Evolutionary conservation across 2,888 invertebrate genomes (phyloP).

Genomic region (Cacoxenus indagator): DNA sequence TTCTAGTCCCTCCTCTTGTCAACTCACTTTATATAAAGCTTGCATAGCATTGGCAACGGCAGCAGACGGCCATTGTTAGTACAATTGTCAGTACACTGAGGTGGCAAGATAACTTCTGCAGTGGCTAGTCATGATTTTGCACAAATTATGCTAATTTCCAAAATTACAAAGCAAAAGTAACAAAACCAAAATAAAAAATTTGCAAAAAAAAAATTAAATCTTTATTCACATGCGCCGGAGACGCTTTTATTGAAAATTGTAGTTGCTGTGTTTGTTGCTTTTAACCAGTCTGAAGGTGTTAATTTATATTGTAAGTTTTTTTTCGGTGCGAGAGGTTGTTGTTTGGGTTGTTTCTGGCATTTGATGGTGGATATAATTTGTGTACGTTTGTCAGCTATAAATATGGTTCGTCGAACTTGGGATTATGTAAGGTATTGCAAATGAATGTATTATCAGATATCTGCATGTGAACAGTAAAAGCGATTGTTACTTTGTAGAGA

Average conservation of each 20-base stretch:
- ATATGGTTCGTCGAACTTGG: too few species aligned
- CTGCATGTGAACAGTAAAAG: too few species aligned
- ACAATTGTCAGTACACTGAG: too few species aligned
- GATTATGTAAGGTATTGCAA: too few species aligned
- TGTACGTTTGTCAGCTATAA: background rate
- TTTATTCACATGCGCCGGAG: background rate
- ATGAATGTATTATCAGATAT: too few species aligned
- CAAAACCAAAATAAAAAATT: background rate
- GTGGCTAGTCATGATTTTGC: constrained; percentile 57
- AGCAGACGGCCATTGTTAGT: background rate
- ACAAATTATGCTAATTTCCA: constrained; percentile 61
- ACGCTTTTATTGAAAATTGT: background rate
- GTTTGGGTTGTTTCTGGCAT: background rate
- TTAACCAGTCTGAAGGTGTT: constrained; percentile 42
- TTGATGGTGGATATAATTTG: background rate
- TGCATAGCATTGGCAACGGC: background rate
- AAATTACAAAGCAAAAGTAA: constrained; percentile 51
- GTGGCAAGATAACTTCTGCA: background rate
- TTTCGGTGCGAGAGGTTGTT: constrained; percentile 17
- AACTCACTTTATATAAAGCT: background rate
- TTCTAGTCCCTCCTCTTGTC: too few species aligned
- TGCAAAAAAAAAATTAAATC: too few species aligned
- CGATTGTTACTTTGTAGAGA: too few species aligned
- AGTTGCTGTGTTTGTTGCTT: background rate
- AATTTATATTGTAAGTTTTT: constrained; percentile 58